These are phyloP conservation scores for Cotesia vestalis DNA, from an alignment of 1,140 invertebrate species.

Conservation along the genomic window DNA sequence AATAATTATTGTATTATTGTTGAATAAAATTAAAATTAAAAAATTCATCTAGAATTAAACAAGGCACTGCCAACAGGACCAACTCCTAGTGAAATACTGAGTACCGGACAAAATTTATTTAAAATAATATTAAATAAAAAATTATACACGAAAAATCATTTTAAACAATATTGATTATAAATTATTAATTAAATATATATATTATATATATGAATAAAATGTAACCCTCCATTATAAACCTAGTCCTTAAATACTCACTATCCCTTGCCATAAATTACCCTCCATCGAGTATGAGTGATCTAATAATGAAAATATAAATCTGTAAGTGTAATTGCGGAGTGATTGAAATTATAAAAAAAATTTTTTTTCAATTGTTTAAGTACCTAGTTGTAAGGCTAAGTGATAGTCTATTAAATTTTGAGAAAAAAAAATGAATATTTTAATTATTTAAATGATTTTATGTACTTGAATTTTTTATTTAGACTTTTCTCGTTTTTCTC, in stretches of 20 bases:
- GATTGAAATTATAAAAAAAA: conserved; percentile 3
- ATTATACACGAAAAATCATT: conserved; percentile 14
- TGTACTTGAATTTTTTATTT: not conserved
- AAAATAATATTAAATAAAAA: conserved; percentile 31
- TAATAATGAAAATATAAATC: not conserved
- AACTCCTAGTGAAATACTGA: conserved; percentile 40
- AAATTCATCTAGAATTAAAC: conserved; percentile 37
- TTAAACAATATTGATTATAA: not conserved
- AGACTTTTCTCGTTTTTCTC: too few species aligned
- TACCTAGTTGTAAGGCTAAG: conserved; percentile 62
- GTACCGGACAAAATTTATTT: conserved; percentile 32
- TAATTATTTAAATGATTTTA: not conserved
- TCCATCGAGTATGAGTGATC: not conserved
- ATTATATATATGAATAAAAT: too few species aligned
- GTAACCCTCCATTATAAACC: too few species aligned
- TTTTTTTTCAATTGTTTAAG: conserved; percentile 35
- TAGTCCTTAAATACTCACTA: too few species aligned
- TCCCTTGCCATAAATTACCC: too few species aligned
- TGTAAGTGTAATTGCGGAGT: not conserved
- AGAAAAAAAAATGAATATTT: not conserved
- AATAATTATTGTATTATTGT: not conserved
- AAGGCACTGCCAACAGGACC: conserved; percentile 63
- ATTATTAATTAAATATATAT: too few species aligned
- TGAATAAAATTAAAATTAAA: not conserved
- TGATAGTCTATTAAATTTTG: conserved; percentile 24